Evolutionary conservation across 2,797 vertebrate species (phyloP).

Genomic region (Onychomys torridus): DNA sequence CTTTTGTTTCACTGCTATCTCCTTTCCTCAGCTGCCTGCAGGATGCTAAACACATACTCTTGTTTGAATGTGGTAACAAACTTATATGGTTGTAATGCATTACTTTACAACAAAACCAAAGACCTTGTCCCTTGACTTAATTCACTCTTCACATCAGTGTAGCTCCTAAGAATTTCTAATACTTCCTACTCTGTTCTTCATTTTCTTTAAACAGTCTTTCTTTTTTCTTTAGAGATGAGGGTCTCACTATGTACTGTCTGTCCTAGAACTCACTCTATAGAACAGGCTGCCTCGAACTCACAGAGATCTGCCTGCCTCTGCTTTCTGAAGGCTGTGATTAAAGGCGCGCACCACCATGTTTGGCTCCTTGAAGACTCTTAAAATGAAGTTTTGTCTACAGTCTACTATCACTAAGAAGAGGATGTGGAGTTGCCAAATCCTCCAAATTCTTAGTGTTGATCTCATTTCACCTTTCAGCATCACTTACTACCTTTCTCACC

Average conservation of each 20-base stretch:
- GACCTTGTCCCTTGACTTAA: not conserved
- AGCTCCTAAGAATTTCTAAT: not conserved
- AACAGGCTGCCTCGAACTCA: not conserved
- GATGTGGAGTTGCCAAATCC: not conserved
- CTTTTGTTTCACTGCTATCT: not conserved
- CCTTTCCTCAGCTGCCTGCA: not conserved
- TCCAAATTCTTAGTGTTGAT: not conserved
- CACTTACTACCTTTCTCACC: not conserved
- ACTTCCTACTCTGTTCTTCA: not conserved
- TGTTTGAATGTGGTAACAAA: not conserved
- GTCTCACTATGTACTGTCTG: not conserved
- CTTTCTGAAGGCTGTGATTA: not conserved
- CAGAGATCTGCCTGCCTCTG: not conserved
- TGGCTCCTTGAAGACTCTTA: not conserved
- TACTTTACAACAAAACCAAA: slow-evolving; percentile 23
- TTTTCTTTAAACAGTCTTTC: not conserved
- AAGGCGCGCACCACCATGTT: not conserved
- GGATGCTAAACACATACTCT: not conserved
- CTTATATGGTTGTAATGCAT: not conserved
- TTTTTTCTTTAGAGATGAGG: not conserved
- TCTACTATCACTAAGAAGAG: not conserved
- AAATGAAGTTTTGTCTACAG: not conserved
- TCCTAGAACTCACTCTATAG: not conserved
- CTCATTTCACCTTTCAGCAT: not conserved
- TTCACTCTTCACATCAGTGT: not conserved